Conservation (phyloP, 2,797 vertebrate species). For the Eulemur mongoz region DNA sequence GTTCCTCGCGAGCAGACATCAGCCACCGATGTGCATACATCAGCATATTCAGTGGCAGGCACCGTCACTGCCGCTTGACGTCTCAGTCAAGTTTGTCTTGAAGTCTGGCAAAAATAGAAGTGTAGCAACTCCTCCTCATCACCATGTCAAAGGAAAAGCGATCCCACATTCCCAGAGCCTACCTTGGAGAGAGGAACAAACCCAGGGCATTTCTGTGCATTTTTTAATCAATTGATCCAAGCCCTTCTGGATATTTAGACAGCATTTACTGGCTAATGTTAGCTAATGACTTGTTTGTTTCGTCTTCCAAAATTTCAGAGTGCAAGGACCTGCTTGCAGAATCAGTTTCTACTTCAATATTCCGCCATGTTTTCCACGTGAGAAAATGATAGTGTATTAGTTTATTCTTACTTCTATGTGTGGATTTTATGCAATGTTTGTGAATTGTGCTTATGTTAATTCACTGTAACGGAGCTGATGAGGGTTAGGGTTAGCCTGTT, state of each 20-base stretch:
- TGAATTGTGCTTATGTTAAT: neutral
- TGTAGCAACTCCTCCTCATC: slow-evolving; percentile 46
- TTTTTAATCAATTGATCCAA: neutral
- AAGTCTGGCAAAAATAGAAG: slow-evolving; percentile 64
- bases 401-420: neutral
- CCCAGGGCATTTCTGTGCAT: neutral
- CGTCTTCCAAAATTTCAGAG: neutral
- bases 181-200: neutral
- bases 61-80: slow-evolving; percentile 41
- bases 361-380: neutral
- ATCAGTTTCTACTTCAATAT: neutral
- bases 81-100: slow-evolving; percentile 68
- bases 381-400: accelerated
- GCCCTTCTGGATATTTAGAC: neutral
- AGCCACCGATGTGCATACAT: slow-evolving; percentile 57
- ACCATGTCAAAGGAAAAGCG: slow-evolving; percentile 34
- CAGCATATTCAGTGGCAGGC: slow-evolving; percentile 64
- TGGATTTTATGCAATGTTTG: no score
- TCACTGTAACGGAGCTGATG: no score
- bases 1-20: slow-evolving; percentile 51
- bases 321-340: neutral
- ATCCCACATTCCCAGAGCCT: neutral
- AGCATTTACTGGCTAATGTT: neutral
- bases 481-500: neutral
- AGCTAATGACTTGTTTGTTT: neutral